A percentile compares a stretch with the other conserved stretches of the same genome.
phyloP scores from a whole-genome alignment of 2,797 vertebrate genomes.

The Rhodeus uyekii region DNA sequence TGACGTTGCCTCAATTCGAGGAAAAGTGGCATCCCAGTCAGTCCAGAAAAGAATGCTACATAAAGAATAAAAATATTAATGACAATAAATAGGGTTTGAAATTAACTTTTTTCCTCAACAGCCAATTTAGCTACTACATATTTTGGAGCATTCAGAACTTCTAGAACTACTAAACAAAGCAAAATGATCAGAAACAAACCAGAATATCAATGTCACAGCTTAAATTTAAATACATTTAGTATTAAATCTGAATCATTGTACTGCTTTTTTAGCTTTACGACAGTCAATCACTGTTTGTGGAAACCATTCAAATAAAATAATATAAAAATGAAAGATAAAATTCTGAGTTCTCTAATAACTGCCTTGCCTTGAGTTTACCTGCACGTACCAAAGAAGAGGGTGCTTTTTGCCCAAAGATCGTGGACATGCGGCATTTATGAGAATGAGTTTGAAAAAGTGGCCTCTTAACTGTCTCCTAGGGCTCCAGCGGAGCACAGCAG shows the following conservation, averaged over 20 bases:
- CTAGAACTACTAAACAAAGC: no score
- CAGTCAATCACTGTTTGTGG: not conserved
- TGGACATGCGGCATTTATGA: not conserved
- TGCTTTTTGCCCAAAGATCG: not conserved
- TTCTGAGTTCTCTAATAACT: not conserved
- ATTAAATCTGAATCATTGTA: not conserved
- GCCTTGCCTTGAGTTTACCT: not conserved
- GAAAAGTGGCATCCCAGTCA: slow-evolving; percentile 98
- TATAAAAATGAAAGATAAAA: not conserved
- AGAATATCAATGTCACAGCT: not conserved
- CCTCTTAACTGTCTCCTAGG: not conserved
- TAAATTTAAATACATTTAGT: not conserved
- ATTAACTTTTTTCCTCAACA: not conserved
- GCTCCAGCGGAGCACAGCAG: not conserved
- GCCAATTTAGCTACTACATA: not conserved
- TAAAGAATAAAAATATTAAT: slow-evolving; percentile 9
- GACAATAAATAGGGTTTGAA: not conserved
- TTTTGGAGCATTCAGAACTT: not conserved
- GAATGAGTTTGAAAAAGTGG: not conserved
- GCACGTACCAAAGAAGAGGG: not conserved
- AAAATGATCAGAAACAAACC: not conserved
- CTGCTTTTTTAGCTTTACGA: not conserved
- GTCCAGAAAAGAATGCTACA: slow-evolving; percentile 98
- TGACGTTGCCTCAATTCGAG: slow-evolving; percentile 94
- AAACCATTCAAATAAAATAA: not conserved